Conservation (phyloP, 2,797 vertebrate genomes). For the Brachymystax lenok region DNA sequence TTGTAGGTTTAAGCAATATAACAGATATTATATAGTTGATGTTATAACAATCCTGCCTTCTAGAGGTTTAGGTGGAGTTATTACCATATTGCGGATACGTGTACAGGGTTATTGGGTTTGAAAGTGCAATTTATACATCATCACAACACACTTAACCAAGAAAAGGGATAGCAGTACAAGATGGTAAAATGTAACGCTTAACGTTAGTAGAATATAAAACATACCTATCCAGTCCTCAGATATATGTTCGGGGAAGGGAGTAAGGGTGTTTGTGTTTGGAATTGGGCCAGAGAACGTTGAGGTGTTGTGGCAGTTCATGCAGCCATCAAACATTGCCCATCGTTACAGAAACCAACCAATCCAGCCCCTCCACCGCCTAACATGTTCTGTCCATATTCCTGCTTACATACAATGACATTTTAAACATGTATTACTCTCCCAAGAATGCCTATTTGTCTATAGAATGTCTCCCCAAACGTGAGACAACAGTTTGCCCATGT, state of each 20-base stretch:
- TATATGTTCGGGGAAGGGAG: background rate
- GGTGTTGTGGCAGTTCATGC: background rate
- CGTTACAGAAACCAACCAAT: conserved; percentile 60
- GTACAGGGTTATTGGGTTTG: background rate
- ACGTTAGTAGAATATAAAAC: background rate
- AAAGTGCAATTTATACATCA: background rate
- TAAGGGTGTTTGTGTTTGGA: background rate
- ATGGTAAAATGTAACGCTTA: background rate
- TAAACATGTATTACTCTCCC: conserved; percentile 56
- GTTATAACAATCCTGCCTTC: no score
- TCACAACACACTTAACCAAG: background rate
- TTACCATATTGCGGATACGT: background rate
- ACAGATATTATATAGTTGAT: background rate
- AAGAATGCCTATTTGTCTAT: conserved; percentile 47
- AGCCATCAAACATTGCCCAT: background rate
- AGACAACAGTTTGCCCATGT: conserved; percentile 65
- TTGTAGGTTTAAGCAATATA: background rate
- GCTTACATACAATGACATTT: conserved; percentile 56
- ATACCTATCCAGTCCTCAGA: background rate
- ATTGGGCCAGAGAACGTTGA: background rate
- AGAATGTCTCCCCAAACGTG: conserved; percentile 53
- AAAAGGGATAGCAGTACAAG: background rate
- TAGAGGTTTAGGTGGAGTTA: background rate
- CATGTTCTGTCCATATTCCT: conserved; percentile 57
- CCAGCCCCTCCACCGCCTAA: conserved; percentile 23